phyloP scores from a whole-genome alignment of 2,113 vertebrate genomes.

The Syrrhaptes paradoxus region DNA sequence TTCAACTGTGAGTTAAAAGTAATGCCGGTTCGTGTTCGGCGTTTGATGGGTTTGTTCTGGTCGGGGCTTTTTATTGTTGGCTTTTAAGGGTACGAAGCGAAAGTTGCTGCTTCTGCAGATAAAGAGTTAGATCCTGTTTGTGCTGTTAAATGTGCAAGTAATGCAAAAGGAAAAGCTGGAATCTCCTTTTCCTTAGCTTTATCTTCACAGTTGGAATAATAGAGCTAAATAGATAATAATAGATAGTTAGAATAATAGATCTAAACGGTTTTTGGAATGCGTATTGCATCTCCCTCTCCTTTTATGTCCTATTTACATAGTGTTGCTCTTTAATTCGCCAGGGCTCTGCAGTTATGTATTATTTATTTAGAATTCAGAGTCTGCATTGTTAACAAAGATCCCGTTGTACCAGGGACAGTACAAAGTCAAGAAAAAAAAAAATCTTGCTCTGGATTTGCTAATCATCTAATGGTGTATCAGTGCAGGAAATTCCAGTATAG shows the following conservation, averaged over 20 bases:
- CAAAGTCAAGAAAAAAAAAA: neutral
- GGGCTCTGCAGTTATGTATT: neutral
- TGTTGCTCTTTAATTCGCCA: neutral
- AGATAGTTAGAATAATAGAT: neutral
- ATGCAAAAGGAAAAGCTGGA: neutral
- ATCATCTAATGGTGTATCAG: neutral
- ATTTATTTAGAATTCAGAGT: neutral
- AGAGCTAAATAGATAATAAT: neutral
- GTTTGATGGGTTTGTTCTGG: neutral
- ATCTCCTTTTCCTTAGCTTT: neutral
- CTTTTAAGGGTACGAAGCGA: neutral
- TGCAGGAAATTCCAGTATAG: neutral
- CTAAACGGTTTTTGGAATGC: neutral
- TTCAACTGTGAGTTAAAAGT: neutral
- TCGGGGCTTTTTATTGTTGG: neutral
- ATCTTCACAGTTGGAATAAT: neutral
- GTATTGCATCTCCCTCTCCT: neutral
- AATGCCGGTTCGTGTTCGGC: neutral
- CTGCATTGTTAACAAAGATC: neutral
- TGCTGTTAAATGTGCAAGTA: neutral
- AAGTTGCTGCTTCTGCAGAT: neutral
- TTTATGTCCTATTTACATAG: neutral
- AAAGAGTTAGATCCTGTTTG: neutral
- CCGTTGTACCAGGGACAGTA: neutral
- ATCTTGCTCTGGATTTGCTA: neutral